Evolutionary conservation across 2,888 invertebrate genomes (phyloP), one percentile per base, ranked within the genome.

Genomic region (Plusia festucae): DNA sequence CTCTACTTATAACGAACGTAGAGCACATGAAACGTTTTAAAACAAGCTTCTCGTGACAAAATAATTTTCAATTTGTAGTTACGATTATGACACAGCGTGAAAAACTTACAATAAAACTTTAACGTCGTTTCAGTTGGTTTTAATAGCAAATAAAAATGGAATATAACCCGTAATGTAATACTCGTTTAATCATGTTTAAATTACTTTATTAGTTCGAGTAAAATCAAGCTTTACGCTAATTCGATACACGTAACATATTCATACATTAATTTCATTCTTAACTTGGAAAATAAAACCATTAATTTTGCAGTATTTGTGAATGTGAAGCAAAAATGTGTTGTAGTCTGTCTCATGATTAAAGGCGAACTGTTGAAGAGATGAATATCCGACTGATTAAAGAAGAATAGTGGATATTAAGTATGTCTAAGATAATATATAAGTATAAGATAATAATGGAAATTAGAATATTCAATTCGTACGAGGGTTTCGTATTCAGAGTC

Each of bases 41-140:
- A 68, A 53, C 15, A 20, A 55, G n/a, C 15, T 5, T 51, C 44
- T 55, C 22, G 55, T 69, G 32, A 22, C 46, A 57, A 13, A 49
- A 44, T 22, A 34, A n/a, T n/a, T 32, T 15, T 15, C 15, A 46
- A 40, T 55, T 66, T 30, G 9, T 16, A 30, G 20, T 46, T 8
- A 56, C 2, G 9, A 46, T 46, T 30, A 53, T 18, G 18, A 32
- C 16, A 5, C 1, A 53, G 27, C 30, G 30, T 53, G 30, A 27
- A 53, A 27, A 16, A 53, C 34, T 15, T 34, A n/a, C n/a, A 7
- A 30, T 30, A 30, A 30, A 53, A 53, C 15, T 27, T 15, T n/a
- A 0, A 40, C 15, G 6, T 40, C 15, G 5, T 40, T 40, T 40
- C n/a, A 34, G 15, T 40, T 5, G 15, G 15, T 5, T 34, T 34